Conservation (phyloP, 2,888 invertebrate species). For the Coelinius sp. region DNA sequence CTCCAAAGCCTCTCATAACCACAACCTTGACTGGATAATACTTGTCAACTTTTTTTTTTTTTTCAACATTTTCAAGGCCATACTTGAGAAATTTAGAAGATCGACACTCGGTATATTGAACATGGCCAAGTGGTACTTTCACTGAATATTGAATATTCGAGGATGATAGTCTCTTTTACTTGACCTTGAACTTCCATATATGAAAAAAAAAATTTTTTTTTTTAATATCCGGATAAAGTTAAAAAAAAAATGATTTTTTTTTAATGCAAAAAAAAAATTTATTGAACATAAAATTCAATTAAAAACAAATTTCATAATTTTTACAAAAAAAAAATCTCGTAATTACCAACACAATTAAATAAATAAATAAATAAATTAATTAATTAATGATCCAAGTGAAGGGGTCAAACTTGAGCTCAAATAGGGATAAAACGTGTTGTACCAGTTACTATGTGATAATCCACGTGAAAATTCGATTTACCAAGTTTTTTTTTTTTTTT, state of each 20-base stretch:
- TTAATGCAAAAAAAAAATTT: too few relatives aligned
- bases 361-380: too few relatives aligned
- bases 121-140: neutral
- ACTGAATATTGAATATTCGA: neutral
- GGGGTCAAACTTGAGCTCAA: slow-evolving; percentile 13
- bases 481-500: slow-evolving; percentile 19
- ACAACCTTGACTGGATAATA: neutral
- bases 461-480: slow-evolving; percentile 40
- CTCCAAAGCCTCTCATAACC: neutral
- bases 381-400: slow-evolving; percentile 17
- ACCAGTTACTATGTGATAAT: slow-evolving; percentile 31
- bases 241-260: too few relatives aligned
- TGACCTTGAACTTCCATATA: too few relatives aligned
- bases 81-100: neutral
- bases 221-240: too few relatives aligned
- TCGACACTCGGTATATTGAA: neutral
- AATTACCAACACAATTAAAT: slow-evolving; percentile 21
- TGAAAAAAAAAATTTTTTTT: too few relatives aligned
- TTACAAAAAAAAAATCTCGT: too few relatives aligned
- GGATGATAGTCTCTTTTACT: neutral
- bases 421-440: slow-evolving; percentile 30
- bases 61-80: neutral
- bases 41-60: neutral
- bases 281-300: too few relatives aligned
- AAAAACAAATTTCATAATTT: too few relatives aligned